Evolutionary conservation across 2,797 vertebrate genomes (phyloP).

Genomic region (Brotogeris chrysoptera): DNA sequence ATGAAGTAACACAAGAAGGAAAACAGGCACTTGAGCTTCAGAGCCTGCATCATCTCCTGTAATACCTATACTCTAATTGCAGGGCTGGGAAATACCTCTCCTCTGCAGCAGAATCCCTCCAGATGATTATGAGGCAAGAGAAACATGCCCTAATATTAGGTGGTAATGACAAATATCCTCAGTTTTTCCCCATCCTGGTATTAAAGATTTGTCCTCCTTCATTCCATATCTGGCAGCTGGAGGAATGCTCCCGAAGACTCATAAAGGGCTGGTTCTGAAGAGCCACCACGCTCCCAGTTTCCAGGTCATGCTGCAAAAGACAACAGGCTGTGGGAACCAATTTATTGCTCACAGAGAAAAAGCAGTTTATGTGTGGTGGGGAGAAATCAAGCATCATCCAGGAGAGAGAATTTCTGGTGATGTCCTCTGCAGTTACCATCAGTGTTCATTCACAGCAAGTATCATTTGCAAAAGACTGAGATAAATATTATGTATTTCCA

Average conservation of each 20-base stretch:
- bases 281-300: fast-evolving
- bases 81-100: not conserved
- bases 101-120: not conserved
- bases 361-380: not conserved
- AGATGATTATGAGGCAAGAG: not conserved
- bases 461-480: not conserved
- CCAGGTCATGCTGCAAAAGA: not conserved
- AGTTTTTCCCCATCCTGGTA: not conserved
- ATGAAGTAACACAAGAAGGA: not conserved
- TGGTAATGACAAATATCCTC: not conserved
- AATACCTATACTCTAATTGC: not conserved
- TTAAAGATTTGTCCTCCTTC: not conserved
- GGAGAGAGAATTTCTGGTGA: not conserved
- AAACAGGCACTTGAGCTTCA: not conserved
- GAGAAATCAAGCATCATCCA: not conserved
- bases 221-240: not conserved
- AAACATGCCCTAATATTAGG: not conserved
- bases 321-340: not conserved
- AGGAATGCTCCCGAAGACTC: not conserved
- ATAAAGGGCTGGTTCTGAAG: not conserved
- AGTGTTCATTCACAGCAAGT: not conserved
- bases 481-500: not conserved
- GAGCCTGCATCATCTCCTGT: not conserved
- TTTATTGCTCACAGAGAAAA: not conserved
- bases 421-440: not conserved